phyloP scores from a whole-genome alignment of 1,140 invertebrate species.

The Sycobia sp. region DNA sequence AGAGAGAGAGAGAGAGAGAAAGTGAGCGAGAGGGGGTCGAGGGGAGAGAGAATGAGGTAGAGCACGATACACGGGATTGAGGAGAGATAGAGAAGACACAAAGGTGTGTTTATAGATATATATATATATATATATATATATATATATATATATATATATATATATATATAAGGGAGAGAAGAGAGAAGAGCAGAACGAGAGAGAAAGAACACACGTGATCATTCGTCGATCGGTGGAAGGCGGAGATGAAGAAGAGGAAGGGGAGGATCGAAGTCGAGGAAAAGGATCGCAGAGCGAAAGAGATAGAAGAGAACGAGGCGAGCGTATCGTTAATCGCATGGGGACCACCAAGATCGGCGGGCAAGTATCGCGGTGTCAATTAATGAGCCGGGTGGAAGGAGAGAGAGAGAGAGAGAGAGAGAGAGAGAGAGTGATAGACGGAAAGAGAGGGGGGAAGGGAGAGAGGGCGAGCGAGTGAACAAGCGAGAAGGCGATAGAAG shows the following conservation, averaged over 20 bases:
- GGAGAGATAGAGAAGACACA: too few relatives aligned
- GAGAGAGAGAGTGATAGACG: too few relatives aligned
- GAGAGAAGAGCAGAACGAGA: conserved; percentile 4
- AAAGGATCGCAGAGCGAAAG: not conserved
- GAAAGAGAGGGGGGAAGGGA: not conserved
- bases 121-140: too few relatives aligned
- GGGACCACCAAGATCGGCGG: conserved; percentile 52
- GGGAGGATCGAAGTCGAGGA: not conserved
- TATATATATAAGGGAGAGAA: too few relatives aligned
- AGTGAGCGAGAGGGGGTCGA: too few relatives aligned
- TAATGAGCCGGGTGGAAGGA: conserved; percentile 49
- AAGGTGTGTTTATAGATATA: too few relatives aligned
- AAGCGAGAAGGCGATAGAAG: not conserved
- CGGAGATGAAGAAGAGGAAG: not conserved
- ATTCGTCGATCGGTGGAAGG: conserved; percentile 31
- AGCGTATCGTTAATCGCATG: conserved; percentile 46
- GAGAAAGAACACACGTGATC: conserved; percentile 26
- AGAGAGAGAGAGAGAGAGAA: not conserved
- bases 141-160: too few relatives aligned
- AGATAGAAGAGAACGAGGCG: conserved; percentile 17
- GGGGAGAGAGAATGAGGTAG: too few relatives aligned
- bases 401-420: conserved; percentile 16
- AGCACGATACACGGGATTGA: too few relatives aligned
- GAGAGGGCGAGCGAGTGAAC: conserved; percentile 5
- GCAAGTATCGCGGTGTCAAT: conserved; percentile 55